Evolutionary conservation across 1,140 invertebrate genomes (phyloP).

Genomic region (Metaphire vulgaris): DNA sequence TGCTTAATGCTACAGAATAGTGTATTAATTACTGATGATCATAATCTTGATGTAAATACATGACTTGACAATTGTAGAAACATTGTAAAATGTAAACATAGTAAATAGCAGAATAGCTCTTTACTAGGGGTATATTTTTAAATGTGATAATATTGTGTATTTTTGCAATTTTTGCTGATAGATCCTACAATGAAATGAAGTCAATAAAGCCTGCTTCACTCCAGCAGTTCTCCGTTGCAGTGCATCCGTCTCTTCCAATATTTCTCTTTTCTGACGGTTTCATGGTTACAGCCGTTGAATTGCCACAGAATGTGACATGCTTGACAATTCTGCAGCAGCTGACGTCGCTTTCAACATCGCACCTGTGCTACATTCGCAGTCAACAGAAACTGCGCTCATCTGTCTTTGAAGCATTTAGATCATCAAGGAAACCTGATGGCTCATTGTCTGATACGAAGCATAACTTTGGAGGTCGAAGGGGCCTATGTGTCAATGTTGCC

Average conservation of each 20-base stretch:
- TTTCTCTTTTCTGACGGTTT: constrained; percentile 51
- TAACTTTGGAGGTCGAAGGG: background rate
- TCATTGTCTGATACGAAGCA: background rate
- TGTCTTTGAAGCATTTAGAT: background rate
- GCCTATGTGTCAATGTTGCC: background rate
- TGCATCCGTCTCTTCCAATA: constrained; percentile 46
- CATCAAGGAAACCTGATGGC: background rate
- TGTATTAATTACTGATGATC: too few species aligned
- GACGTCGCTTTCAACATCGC: background rate
- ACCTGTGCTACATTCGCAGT: background rate
- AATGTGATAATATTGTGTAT: too few species aligned
- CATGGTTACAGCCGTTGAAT: constrained; percentile 40
- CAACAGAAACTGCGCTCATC: background rate
- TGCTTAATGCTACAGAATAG: too few species aligned
- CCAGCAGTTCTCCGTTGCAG: constrained; percentile 46
- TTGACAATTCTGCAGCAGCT: constrained; percentile 5
- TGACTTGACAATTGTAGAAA: too few species aligned
- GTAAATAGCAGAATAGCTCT: too few species aligned
- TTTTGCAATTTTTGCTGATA: too few species aligned
- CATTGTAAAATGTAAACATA: too few species aligned
- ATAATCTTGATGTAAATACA: too few species aligned
- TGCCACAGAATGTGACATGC: constrained; percentile 17
- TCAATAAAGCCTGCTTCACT: too few species aligned
- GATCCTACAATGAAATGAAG: too few species aligned
- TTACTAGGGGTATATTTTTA: too few species aligned